Conservation (phyloP, 1,140 invertebrate species). For the Antheraea mylitta region DNA sequence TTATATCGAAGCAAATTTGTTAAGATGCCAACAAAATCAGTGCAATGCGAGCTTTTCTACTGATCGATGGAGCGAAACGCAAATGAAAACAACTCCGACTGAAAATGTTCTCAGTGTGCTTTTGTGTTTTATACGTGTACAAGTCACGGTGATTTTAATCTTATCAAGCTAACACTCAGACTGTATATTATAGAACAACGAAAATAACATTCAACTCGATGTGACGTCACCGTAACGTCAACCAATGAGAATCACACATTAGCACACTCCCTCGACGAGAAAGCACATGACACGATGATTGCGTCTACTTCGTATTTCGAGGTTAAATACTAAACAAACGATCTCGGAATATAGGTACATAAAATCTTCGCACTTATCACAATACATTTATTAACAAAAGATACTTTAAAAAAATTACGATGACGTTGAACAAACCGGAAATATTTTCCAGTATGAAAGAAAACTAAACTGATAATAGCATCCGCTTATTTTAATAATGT, state of each 20-base stretch:
- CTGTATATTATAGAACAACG: slow-evolving; percentile 35
- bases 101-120: slow-evolving; percentile 30
- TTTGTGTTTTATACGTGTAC: slow-evolving; percentile 45
- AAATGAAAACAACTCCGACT: slow-evolving; percentile 30
- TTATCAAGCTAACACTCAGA: slow-evolving; percentile 54
- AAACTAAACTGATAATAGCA: neutral
- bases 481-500: too few relatives aligned
- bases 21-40: neutral
- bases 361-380: too few relatives aligned
- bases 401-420: neutral
- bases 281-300: slow-evolving; percentile 40
- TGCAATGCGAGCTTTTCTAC: neutral
- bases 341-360: neutral
- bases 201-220: neutral
- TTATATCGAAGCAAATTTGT: slow-evolving; percentile 19
- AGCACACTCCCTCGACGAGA: slow-evolving; percentile 55
- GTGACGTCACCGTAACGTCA: slow-evolving; percentile 6
- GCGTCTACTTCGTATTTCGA: slow-evolving; percentile 35
- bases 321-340: neutral
- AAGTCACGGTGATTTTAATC: slow-evolving; percentile 32
- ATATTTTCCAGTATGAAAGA: neutral
- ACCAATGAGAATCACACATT: slow-evolving; percentile 44
- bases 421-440: neutral
- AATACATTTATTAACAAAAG: too few relatives aligned
- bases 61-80: slow-evolving; percentile 19